These are phyloP conservation scores for Hylia prasina DNA, from an alignment of 2,113 vertebrate genomes.

Conservation along the genomic window DNA sequence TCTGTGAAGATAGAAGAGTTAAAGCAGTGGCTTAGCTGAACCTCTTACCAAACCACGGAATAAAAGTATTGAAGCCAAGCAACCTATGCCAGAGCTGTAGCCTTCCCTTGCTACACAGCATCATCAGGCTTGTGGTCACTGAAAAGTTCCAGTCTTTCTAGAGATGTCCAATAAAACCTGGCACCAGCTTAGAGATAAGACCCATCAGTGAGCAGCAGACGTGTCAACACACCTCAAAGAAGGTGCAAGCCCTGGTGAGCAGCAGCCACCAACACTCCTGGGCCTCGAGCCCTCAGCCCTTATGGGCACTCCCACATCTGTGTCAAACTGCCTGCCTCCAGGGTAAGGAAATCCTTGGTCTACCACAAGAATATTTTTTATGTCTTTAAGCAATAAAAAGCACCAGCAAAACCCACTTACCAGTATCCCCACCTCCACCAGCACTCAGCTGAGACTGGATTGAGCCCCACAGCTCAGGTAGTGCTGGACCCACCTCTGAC, in stretches of 20 bases:
- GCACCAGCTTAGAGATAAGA: neutral
- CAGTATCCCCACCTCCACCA: neutral
- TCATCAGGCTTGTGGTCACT: neutral
- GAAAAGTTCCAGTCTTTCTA: neutral
- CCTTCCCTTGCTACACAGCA: neutral
- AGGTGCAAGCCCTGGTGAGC: neutral
- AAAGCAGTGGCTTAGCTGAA: neutral
- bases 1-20: neutral
- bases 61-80: neutral
- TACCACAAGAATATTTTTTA: neutral
- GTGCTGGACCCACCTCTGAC: neutral
- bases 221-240: neutral
- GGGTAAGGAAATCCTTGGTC: neutral
- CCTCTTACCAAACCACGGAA: neutral
- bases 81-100: neutral
- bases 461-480: neutral
- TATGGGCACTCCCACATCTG: neutral
- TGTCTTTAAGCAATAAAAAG: neutral
- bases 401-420: neutral
- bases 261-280: neutral
- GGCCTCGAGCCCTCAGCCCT: fast-evolving
- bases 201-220: fast-evolving
- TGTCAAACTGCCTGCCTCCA: neutral
- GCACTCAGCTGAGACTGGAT: fast-evolving
- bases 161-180: neutral